Base-by-base conservation (phyloP, 2,888 invertebrate species). In the Bellardia pandia region DNA sequence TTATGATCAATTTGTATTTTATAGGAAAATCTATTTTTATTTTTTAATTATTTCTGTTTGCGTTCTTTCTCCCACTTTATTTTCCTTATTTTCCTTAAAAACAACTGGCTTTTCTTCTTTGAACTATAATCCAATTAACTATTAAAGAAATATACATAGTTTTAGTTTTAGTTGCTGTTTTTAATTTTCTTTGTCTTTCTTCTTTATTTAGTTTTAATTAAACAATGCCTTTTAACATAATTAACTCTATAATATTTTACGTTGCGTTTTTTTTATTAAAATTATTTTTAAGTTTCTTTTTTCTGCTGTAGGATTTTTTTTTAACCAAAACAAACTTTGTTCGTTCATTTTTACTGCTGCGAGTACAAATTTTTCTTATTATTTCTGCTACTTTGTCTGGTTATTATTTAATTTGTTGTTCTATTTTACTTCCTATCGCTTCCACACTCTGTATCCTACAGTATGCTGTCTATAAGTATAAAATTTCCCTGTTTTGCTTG, bases 371-470 rank as follows among this genome's bases (percentile, higher is more conserved):
- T 51, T 51, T 69, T 69, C 33, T 51, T 48, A 69, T 51, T 51
- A 69, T 69, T 68, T 68, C 45, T 40, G 51, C 72, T 33, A 37
- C 53, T 72, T 64, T 72, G 58, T 78, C 51, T 72, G 16, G 64
- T 80, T 80, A 72, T 72, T 80, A 80, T 80, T 72, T 56, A 72
- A 80, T 80, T 69, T 71, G 62, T 71, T 74, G 33, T 51, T 48
- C 42, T 68, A 45, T 68, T 33, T 71, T 11, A 53, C 53, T 53
- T 71, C 37, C n/a, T 45, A 37, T 68, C 3, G 30, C n/a, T 58
- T 33, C 13, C 3, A 7, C 16, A 40, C 40, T 37, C 33, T 8
- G n/a, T 2, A 3, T 8, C 30, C 11, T 9, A 56, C n/a, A 14
- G 33, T 37, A 30, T 51, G 9, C 40, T 64, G 13, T 77, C 14